These are phyloP conservation scores for Pegea sp. DNA, from an alignment of 23 tunicate species.

Conservation along the genomic window DNA sequence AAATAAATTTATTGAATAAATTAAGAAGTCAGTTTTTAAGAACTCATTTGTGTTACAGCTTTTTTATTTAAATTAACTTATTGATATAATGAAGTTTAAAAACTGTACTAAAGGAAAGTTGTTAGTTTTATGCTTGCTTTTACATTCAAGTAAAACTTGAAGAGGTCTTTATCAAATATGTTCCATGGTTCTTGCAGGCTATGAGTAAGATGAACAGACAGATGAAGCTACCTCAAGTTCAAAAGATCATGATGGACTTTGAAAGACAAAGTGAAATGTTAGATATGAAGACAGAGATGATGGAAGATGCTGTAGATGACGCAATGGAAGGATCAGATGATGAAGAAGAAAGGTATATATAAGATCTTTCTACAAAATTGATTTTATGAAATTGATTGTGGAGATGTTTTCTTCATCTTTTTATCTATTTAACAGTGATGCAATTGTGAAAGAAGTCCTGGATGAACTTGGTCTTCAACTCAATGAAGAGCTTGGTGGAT, in stretches of 20 bases:
- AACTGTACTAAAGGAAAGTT: no score
- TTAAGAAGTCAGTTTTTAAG: no score
- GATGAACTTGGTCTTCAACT: slow-evolving; percentile 81
- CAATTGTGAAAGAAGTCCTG: slow-evolving; percentile 70
- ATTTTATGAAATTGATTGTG: not conserved
- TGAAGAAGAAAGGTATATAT: slow-evolving; percentile 74
- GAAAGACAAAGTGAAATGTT: slow-evolving; percentile 85
- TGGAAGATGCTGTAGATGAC: slow-evolving; percentile 99
- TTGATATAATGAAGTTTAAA: no score
- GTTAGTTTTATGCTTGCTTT: no score
- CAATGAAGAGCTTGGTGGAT: slow-evolving; percentile 68
- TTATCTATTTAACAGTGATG: slow-evolving; percentile 63
- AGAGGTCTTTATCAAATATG: no score
- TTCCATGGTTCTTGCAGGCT: slow-evolving; percentile 26
- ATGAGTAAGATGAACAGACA: slow-evolving; percentile 95
- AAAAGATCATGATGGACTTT: slow-evolving; percentile 96
- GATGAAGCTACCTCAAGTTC: slow-evolving; percentile 98
- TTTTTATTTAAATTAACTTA: no score
- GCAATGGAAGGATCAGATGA: slow-evolving; percentile 97
- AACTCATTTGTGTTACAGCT: no score
- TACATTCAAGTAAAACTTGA: no score
- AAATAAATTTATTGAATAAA: no score
- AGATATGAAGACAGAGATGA: slow-evolving; percentile 98
- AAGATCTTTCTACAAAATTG: not conserved
- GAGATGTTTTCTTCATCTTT: not conserved